These are phyloP conservation scores for Callyntrura sp. DNA, from an alignment of 2,888 invertebrate species.

Conservation along the genomic window DNA sequence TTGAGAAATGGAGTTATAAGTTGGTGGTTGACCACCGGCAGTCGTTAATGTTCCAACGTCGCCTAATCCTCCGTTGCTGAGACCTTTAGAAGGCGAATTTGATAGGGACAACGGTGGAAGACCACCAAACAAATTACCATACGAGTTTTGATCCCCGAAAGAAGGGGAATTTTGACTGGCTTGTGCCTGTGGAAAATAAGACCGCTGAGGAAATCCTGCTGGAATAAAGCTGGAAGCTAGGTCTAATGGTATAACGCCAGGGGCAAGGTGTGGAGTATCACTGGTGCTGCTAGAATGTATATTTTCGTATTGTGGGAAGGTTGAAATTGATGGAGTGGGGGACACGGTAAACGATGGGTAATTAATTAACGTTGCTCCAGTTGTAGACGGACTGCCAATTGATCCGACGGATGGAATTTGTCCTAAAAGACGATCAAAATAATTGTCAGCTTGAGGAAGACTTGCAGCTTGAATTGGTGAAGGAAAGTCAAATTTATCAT, in stretches of 20 bases:
- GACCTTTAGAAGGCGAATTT: background rate
- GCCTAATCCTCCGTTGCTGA: background rate
- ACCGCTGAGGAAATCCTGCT: slow-evolving; percentile 46
- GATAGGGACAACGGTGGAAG: background rate
- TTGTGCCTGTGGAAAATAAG: background rate
- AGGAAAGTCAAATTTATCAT: slow-evolving; percentile 64
- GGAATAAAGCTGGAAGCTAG: slow-evolving; percentile 81
- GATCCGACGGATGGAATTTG: slow-evolving; percentile 58
- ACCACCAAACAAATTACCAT: background rate
- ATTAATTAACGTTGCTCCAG: slow-evolving; percentile 78
- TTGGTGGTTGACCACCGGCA: slow-evolving; percentile 60
- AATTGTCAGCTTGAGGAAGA: slow-evolving; percentile 72
- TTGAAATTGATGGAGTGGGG: background rate
- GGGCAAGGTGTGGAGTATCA: slow-evolving; percentile 57
- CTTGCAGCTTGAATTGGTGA: slow-evolving; percentile 46
- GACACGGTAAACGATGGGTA: slow-evolving; percentile 30
- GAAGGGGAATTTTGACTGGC: background rate
- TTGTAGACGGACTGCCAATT: slow-evolving; percentile 78
- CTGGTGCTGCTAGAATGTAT: slow-evolving; percentile 53
- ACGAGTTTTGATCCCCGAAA: background rate
- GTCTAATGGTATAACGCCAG: slow-evolving; percentile 80
- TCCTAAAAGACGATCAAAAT: slow-evolving; percentile 81
- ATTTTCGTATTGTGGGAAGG: slow-evolving; percentile 30
- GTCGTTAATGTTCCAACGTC: slow-evolving; percentile 59
- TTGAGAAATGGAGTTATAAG: slow-evolving; percentile 82